Evolutionary conservation across 2,888 invertebrate species (phyloP), one percentile per base, ranked within the genome.

Genomic region (Drosophila planitibia): DNA sequence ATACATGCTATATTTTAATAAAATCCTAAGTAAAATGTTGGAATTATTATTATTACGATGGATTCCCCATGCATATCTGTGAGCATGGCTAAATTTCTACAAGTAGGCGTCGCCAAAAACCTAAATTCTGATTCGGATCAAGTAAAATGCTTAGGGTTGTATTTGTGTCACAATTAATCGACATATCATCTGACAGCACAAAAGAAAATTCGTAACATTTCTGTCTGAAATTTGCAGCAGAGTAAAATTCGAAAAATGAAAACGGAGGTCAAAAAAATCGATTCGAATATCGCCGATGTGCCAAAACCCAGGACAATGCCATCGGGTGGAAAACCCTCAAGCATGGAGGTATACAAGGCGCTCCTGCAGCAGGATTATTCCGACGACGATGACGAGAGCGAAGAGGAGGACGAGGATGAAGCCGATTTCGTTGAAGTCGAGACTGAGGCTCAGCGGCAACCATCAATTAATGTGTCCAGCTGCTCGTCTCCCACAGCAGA

Each of bases 1-100:
- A 74, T 54, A 67, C 54, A 55, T 44, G 14, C 7, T 47, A 2
- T 25, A 47, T 16, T 25, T 47, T 47, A 47, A 47, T 25, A 47
- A 47, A 47, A 47, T 35, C 16, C 25, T 16, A 12, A 51, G 6
- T 2, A 19, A 28, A 51, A 51, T 47, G 16, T 47, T 25, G 9
- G 1, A 9, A 47, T 47, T 47, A 22, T 22, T 44, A 44, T n/a
- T n/a, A 41, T 22, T 14, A 1, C 12, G 12, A 22, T 6, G 7
- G 0, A 37, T 6, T 37, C 2, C 1, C 16, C 37, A 19, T 22
- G 44, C 12, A 22, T 5, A 12, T 2, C 22, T 12, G 44, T 4
- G 12, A 12, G 12, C 5, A 22, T 12, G 2, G 1, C 44, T 12
- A 44, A 44, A 44, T 44, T 22, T 44, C 12, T 5, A 22, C 4